Evolutionary conservation across 2,888 invertebrate species (phyloP).

Genomic region (Gibbula magus): DNA sequence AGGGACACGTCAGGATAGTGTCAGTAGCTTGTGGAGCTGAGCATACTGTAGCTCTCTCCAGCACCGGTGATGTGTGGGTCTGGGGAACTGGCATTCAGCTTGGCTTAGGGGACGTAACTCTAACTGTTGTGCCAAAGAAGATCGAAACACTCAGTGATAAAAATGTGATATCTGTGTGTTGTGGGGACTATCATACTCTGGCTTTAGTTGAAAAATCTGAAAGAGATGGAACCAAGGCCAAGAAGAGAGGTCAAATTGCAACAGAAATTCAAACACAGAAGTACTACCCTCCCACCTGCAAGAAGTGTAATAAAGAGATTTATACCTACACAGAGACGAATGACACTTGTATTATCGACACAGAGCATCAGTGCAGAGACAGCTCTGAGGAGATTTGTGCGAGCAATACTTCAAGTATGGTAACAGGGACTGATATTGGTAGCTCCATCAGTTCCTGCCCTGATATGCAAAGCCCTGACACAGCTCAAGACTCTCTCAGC

Average conservation of each 20-base stretch:
- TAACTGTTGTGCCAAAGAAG: slow-evolving; percentile 49
- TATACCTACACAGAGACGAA: slow-evolving; percentile 58
- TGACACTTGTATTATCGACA: slow-evolving; percentile 61
- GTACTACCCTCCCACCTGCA: slow-evolving; percentile 55
- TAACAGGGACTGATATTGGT: background rate
- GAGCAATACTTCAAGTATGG: background rate
- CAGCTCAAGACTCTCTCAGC: background rate
- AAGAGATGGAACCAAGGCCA: slow-evolving; percentile 16
- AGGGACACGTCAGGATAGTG: slow-evolving; percentile 41
- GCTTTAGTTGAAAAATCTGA: slow-evolving; percentile 64
- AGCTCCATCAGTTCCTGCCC: background rate
- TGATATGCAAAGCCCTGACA: background rate
- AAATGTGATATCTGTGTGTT: slow-evolving; percentile 64
- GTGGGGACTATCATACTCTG: slow-evolving; percentile 69
- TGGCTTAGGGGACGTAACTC: slow-evolving; percentile 54
- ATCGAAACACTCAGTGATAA: slow-evolving; percentile 59
- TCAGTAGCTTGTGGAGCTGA: slow-evolving; percentile 66
- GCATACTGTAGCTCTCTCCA: slow-evolving; percentile 70
- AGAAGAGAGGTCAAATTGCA: slow-evolving; percentile 27
- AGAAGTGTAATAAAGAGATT: slow-evolving; percentile 63
- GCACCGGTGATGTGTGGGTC: slow-evolving; percentile 68
- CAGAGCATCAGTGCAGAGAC: slow-evolving; percentile 51
- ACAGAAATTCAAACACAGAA: slow-evolving; percentile 36
- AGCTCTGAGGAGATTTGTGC: background rate
- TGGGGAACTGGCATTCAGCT: slow-evolving; percentile 72